These are phyloP conservation scores for Diachasmimorpha longicaudata DNA, from an alignment of 1,140 invertebrate species.

Conservation along the genomic window DNA sequence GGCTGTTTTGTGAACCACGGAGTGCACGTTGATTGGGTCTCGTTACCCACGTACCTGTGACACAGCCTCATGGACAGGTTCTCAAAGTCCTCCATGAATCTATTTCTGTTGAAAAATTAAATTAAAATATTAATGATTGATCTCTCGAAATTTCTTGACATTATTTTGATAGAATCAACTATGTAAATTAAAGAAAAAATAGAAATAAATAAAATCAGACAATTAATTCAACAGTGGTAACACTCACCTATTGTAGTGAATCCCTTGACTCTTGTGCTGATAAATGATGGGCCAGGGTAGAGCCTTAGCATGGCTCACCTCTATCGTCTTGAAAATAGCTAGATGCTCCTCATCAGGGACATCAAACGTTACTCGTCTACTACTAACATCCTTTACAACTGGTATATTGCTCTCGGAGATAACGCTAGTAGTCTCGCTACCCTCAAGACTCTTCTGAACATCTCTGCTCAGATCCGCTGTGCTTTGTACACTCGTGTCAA, in stretches of 20 bases:
- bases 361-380: slow-evolving; percentile 26
- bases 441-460: slow-evolving; percentile 1
- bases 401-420: slow-evolving; percentile 5
- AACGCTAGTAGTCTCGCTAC: slow-evolving; percentile 28
- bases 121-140: too few species aligned
- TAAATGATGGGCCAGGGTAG: slow-evolving; percentile 65
- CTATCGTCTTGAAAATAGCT: slow-evolving; percentile 39
- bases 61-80: slow-evolving; percentile 65
- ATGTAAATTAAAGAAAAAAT: too few species aligned
- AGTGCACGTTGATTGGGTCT: slow-evolving; percentile 72
- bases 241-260: slow-evolving; percentile 50
- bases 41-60: slow-evolving; percentile 69
- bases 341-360: slow-evolving; percentile 31
- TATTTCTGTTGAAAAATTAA: slow-evolving; percentile 66
- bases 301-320: slow-evolving; percentile 45
- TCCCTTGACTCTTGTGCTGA: slow-evolving; percentile 67
- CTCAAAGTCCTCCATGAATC: slow-evolving; percentile 69
- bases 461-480: not conserved
- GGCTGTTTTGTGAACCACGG: slow-evolving; percentile 64
- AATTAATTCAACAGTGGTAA: too few species aligned
- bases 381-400: slow-evolving; percentile 30
- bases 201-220: too few species aligned
- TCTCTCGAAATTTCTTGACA: too few species aligned
- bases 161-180: too few species aligned
- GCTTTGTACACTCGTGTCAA: not conserved